phyloP scores from a whole-genome alignment of 2,797 vertebrate species.

The Microtus californicus region DNA sequence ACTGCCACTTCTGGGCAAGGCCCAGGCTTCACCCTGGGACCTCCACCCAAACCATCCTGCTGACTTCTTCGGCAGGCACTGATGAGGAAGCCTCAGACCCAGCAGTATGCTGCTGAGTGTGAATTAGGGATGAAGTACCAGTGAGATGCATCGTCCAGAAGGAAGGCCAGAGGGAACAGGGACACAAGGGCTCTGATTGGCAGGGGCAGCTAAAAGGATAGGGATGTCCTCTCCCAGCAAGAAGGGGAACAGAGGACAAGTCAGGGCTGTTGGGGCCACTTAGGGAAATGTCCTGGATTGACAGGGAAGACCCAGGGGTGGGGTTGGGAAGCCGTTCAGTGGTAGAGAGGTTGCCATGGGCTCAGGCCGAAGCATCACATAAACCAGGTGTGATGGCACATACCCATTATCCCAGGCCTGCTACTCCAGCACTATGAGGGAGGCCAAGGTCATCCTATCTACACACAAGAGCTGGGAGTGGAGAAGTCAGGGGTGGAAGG shows the following conservation, averaged over 20 bases:
- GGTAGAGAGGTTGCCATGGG: background rate
- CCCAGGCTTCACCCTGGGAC: background rate
- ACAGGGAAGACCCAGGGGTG: background rate
- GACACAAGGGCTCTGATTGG: accelerated
- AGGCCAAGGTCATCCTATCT: background rate
- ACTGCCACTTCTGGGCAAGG: slow-evolving; percentile 42
- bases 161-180: background rate
- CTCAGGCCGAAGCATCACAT: background rate
- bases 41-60: accelerated
- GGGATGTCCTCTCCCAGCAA: accelerated
- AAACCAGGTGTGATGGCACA: background rate
- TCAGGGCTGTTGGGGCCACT: background rate
- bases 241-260: background rate
- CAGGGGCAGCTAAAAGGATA: accelerated
- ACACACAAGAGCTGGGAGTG: background rate
- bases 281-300: accelerated
- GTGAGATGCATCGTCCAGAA: background rate
- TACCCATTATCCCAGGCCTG: background rate
- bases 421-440: background rate
- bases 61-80: background rate
- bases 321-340: background rate
- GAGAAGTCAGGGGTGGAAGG: background rate
- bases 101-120: accelerated
- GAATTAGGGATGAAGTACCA: accelerated
- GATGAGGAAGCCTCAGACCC: accelerated